Conservation (phyloP, 2,797 vertebrate species). For the Anguilla anguilla region DNA sequence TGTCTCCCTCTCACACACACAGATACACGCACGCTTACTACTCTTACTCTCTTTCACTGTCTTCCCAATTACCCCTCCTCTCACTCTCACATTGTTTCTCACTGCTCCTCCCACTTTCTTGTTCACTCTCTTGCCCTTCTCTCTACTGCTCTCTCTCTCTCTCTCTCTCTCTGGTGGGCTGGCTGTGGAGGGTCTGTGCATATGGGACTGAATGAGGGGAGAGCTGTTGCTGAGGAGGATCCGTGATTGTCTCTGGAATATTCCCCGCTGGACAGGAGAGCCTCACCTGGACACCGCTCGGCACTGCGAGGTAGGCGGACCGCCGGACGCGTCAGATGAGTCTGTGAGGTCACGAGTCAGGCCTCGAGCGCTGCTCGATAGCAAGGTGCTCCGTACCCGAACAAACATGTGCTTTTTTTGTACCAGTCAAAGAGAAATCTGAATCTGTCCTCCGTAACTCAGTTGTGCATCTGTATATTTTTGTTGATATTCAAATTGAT, state of each 20-base stretch:
- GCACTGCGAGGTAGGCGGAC: background rate
- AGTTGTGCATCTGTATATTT: background rate
- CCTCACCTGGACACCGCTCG: background rate
- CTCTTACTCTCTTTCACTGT: background rate
- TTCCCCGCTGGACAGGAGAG: background rate
- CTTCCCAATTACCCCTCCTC: slow-evolving; percentile 9
- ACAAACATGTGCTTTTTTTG: background rate
- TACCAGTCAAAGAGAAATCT: background rate
- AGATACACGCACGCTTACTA: background rate
- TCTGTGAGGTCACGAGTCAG: background rate
- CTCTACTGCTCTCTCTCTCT: background rate
- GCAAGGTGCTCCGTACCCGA: background rate
- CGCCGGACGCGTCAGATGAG: background rate
- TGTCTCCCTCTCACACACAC: background rate
- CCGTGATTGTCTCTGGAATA: background rate
- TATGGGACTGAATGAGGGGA: background rate
- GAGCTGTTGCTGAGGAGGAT: background rate
- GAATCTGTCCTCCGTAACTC: background rate
- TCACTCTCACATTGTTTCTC: slow-evolving; percentile 19
- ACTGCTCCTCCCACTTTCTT: background rate
- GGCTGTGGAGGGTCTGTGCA: background rate
- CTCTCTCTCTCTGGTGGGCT: background rate
- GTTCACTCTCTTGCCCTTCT: background rate
- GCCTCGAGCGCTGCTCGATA: background rate
- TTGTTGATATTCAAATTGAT: background rate